Evolutionary conservation across 2,888 invertebrate species (phyloP).

Genomic region (Acrobasis consociella): DNA sequence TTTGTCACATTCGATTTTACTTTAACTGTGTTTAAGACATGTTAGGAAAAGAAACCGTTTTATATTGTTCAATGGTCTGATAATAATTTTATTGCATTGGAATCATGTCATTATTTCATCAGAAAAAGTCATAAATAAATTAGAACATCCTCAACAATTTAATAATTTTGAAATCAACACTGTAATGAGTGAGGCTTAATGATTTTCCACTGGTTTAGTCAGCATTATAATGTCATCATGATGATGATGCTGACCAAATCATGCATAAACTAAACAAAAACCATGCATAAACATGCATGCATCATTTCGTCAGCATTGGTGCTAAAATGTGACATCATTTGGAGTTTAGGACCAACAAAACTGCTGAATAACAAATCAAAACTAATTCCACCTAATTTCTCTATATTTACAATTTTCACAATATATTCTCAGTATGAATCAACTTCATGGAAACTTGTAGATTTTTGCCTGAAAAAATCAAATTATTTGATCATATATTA

Average conservation of each 20-base stretch:
- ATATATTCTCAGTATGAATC: neutral
- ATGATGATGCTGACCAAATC: neutral
- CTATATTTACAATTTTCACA: slow-evolving; percentile 5
- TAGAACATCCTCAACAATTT: too few species aligned
- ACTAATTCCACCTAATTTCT: neutral
- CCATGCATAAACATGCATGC: too few species aligned
- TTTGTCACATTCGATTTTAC: too few species aligned
- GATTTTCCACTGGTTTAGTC: too few species aligned
- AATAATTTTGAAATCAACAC: too few species aligned
- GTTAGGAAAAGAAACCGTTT: too few species aligned
- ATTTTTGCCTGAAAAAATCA: neutral
- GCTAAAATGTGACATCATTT: neutral
- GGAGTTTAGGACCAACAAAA: neutral
- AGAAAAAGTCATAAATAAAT: too few species aligned
- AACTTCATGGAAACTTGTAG: neutral
- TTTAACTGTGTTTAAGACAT: too few species aligned
- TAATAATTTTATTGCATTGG: too few species aligned
- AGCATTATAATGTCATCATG: neutral
- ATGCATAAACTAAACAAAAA: neutral
- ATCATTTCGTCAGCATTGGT: neutral
- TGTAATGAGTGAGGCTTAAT: too few species aligned
- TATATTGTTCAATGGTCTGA: too few species aligned
- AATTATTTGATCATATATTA: neutral
- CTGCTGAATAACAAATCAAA: neutral
- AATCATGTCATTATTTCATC: too few species aligned